phyloP scores from a whole-genome alignment of 2,113 vertebrate genomes.

The Orycteropus afer region DNA sequence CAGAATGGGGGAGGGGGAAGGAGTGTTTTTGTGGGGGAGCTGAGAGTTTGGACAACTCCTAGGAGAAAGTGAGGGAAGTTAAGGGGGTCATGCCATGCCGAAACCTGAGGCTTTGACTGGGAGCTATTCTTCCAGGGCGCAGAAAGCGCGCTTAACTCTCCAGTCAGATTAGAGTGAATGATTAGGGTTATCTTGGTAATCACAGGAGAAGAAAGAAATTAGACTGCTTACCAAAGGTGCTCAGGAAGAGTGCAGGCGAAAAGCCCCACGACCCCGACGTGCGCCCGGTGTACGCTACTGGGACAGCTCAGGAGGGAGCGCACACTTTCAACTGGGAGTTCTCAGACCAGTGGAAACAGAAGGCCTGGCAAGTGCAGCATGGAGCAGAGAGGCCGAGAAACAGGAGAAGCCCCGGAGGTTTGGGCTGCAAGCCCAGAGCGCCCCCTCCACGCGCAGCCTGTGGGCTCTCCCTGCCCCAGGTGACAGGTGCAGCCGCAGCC shows the following conservation, averaged over 20 bases:
- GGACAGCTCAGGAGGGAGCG: neutral
- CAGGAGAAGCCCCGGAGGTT: neutral
- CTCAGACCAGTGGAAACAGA: neutral
- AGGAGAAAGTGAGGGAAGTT: fast-evolving
- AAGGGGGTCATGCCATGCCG: neutral
- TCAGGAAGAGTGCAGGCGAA: neutral
- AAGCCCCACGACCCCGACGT: fast-evolving
- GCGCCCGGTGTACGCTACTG: fast-evolving
- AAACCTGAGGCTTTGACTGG: neutral
- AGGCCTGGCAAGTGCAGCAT: neutral
- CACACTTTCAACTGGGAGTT: neutral
- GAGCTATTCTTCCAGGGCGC: neutral
- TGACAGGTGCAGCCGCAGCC: slow-evolving; percentile 55
- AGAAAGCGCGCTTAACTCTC: neutral
- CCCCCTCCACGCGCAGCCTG: neutral
- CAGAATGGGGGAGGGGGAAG: neutral
- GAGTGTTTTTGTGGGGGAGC: no score
- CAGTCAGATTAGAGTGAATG: neutral
- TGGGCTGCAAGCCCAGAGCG: fast-evolving
- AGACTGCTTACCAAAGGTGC: neutral
- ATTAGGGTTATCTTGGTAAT: slow-evolving; percentile 14
- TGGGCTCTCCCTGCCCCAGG: neutral
- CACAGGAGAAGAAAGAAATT: neutral
- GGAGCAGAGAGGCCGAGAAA: neutral
- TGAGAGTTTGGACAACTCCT: neutral